Base-by-base conservation (phyloP, 2,888 invertebrate genomes). In the Drosophila anomalata region DNA sequence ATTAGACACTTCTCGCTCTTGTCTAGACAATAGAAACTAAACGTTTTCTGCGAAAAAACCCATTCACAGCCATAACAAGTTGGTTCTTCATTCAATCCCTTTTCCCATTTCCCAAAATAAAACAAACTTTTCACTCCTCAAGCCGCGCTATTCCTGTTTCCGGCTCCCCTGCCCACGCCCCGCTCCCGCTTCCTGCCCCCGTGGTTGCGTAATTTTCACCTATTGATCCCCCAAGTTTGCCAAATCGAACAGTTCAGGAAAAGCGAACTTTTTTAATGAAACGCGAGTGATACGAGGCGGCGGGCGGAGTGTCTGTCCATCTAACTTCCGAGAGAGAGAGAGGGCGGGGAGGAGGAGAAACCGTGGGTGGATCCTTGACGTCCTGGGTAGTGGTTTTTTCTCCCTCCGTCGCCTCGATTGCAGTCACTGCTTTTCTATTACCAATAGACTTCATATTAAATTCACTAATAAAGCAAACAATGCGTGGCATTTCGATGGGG, bases 121-220 rank as follows among this genome's bases (percentile, higher is more conserved):
- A 69, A 39, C 59, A 53, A 70, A 70, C 71, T 72, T 70, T 26
- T 3, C n/a, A 50, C 50, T 52, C 71, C 59, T 61, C 52, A 6
- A 17, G 50, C 11, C 24, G n/a, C 26, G 29, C 46, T 24, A 66
- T 70, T 53, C 58, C 44, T 20, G 24, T 41, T 39, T 48, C 12
- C 12, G 41, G 41, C 22, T 24, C 11, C 14, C 22, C 44, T 44
- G 8, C 47, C 22, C 31, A 39, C 51, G 24, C 48, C 24, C 31
- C 36, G n/a, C 9, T 17, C 8, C 14, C 17, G 17, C 17, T 17
- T 47, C 33, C 42, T 33, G 33, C 20, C 55, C 55, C 22, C 14
- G 9, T 17, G 83, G 87, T 89, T 89, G 82, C 80, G 79, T 83
- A 90, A 88, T 89, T 89, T 90, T 86, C 89, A 88, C 88, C 89